Conservation (phyloP, 2,113 vertebrate genomes). For the Cettia cetti region DNA sequence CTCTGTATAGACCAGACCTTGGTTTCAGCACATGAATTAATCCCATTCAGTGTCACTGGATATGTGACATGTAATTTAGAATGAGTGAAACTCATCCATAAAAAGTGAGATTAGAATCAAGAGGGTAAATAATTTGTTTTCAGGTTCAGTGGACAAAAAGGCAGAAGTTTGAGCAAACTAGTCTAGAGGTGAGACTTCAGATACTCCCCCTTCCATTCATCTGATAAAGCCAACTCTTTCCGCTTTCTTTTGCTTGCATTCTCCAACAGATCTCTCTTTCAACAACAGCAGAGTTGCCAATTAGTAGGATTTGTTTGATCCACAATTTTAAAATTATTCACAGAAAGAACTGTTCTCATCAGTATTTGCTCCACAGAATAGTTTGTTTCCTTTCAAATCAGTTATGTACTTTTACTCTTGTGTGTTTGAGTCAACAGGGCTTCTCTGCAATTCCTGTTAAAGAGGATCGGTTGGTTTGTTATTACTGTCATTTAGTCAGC, state of each 20-base stretch:
- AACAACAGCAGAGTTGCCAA: not conserved
- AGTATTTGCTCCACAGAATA: not conserved
- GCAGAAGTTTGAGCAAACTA: not conserved
- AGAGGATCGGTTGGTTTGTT: slow-evolving; percentile 1
- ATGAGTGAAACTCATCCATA: not conserved
- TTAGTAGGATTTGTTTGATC: not conserved
- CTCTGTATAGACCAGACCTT: not conserved
- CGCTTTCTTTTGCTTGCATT: not conserved
- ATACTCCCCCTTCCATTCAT: not conserved
- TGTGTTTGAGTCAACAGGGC: not conserved
- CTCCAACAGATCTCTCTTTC: not conserved
- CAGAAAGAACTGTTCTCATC: not conserved
- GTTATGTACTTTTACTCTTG: not conserved
- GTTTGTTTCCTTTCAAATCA: not conserved
- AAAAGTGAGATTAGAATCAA: not conserved
- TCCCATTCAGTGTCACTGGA: not conserved
- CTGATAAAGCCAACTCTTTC: not conserved
- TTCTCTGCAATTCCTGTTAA: not conserved
- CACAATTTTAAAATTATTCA: not conserved
- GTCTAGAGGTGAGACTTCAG: not conserved
- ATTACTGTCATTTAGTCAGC: slow-evolving; percentile 12
- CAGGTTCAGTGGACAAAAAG: not conserved
- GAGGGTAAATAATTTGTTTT: not conserved
- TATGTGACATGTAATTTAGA: not conserved
- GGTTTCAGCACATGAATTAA: not conserved